A percentile compares a stretch with the other conserved stretches of the same genome.
Evolutionary conservation across 2,113 vertebrate genomes (phyloP).

Genomic region (Clupea harengus): DNA sequence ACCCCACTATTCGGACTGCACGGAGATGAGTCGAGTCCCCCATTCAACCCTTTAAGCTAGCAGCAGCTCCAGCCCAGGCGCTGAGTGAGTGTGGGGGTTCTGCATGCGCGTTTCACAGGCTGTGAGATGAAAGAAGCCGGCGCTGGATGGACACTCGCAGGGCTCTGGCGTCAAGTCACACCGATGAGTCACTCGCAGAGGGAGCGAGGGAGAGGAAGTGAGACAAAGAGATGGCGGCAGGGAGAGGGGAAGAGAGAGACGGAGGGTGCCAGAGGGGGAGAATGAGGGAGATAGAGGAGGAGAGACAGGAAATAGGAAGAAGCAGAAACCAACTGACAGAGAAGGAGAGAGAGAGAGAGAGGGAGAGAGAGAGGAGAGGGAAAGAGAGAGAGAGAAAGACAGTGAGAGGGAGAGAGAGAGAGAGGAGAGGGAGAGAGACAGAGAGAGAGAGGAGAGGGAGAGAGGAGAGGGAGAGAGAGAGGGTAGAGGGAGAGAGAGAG

Average conservation of each 20-base stretch:
- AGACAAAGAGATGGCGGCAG: conserved; percentile 19
- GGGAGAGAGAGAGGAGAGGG: not conserved
- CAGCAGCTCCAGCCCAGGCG: not conserved
- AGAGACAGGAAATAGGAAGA: not conserved
- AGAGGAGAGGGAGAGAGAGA: not conserved
- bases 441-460: not conserved
- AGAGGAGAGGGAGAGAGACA: not conserved
- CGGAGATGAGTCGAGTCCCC: too few species aligned
- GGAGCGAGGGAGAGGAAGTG: conserved; percentile 15
- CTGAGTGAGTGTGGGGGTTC: not conserved
- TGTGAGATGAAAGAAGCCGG: not conserved
- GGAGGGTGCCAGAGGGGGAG: not conserved
- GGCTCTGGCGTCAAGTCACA: conserved; percentile 4
- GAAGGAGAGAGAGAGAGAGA: not conserved
- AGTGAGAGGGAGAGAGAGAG: not conserved
- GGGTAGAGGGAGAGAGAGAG: conserved; percentile 11
- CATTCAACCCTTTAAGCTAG: too few species aligned
- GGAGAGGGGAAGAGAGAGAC: not conserved
- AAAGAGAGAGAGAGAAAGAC: not conserved
- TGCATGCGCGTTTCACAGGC: not conserved
- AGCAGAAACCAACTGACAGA: not conserved
- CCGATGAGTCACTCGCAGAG: conserved; percentile 2
- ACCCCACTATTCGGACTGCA: not conserved
- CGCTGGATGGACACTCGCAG: not conserved
- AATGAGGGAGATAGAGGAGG: not conserved